Conservation (phyloP, 1,140 invertebrate genomes). For the Drosophila mauritiana region DNA sequence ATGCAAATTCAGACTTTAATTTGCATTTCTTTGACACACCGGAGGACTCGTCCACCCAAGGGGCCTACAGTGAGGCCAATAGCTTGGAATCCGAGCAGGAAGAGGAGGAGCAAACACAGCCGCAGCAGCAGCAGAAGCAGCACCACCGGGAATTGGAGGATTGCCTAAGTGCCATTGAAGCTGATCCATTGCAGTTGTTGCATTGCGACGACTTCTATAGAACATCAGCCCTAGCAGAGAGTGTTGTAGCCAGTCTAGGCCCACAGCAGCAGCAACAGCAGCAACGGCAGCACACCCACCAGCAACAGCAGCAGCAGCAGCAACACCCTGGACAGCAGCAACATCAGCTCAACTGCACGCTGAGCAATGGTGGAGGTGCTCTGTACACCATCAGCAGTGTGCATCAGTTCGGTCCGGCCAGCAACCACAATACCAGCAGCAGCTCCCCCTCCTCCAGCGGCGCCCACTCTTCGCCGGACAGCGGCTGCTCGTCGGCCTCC, state of each 20-base stretch:
- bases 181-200: conserved; percentile 72
- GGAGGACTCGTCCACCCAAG: conserved; percentile 88
- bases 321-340: conserved; percentile 43
- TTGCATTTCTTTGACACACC: conserved; percentile 91
- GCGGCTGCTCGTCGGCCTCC: conserved; percentile 53
- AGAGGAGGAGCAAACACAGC: conserved; percentile 62
- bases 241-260: conserved; percentile 1
- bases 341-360: conserved; percentile 58
- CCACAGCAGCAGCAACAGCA: conserved; percentile 17
- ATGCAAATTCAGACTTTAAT: conserved; percentile 91
- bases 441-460: conserved; percentile 57
- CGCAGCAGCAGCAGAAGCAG: conserved; percentile 22
- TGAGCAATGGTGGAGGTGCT: conserved; percentile 84
- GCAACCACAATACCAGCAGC: conserved; percentile 57
- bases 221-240: conserved; percentile 22
- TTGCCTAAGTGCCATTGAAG: conserved; percentile 76
- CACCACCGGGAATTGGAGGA: conserved; percentile 63
- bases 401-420: conserved; percentile 81
- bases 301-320: conserved; percentile 29
- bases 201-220: conserved; percentile 63
- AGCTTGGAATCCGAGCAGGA: conserved; percentile 88
- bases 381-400: conserved; percentile 83
- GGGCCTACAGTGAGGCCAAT: conserved; percentile 88
- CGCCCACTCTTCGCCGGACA: conserved; percentile 61
- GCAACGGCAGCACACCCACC: conserved; percentile 23